Base-by-base conservation (phyloP, 2,888 invertebrate genomes). In the Marasmarcha lunaedactyla region DNA sequence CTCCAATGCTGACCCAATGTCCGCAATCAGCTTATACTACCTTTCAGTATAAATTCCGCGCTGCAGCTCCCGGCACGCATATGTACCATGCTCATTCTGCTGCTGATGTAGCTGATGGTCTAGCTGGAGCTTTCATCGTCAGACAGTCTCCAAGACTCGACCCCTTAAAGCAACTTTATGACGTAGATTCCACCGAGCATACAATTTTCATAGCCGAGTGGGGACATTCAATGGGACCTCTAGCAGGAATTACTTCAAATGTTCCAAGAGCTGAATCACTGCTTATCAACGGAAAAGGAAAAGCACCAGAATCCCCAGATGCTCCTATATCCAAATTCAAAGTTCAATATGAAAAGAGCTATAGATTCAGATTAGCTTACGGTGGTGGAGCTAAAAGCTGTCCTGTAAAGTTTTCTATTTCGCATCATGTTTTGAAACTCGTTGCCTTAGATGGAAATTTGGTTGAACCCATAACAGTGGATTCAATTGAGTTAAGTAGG, bases 31-130 rank as follows among this genome's bases (percentile, higher is more conserved):
- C 90, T 35, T 90, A 88, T 56, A 89, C 89, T 1, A 89, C 88
- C 9, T 92, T 92, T 67, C 90, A 90, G 55, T 92, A 92, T 61
- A 89, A 89, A 63, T 92, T 92, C 62, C 81, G 89, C n/a, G 91
- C 90, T 0, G 86, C 89, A 1, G 83, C 85, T 20, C 84, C 88
- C 2, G 92, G 92, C 13, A 91, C 91, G 1, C 91, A 91, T 59
- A 87, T 90, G 62, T 92, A 90, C 71, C 91, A 91, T 46, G 90
- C 91, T 2, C 89, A 90, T 60, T 90, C 84, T 41, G 90, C 90
- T 14, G 85, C 88, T 1, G 89, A 90, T 47, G 79, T 88, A 9
- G 85, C 88, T 0, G 89, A 90, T 45, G 91, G 91, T 1, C 71
- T 90, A 13, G 89, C 89, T 38, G 92, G 92, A 2, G 87, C 90